Base-by-base conservation (phyloP, 2,797 vertebrate genomes). In the Myotis pilosus region DNA sequence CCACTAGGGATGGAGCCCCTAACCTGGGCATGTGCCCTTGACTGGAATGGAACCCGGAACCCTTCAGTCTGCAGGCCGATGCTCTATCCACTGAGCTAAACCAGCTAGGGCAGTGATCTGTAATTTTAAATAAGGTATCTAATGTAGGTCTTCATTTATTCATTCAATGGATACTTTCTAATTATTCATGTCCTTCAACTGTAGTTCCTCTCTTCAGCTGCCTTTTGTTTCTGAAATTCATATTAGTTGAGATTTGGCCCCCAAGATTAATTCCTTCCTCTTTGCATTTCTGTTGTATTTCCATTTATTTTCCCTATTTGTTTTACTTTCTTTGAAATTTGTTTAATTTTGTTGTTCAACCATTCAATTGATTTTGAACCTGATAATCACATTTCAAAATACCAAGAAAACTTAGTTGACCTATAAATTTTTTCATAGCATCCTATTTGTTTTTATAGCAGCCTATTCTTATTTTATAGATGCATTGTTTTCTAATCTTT, bases 361-460 rank as follows among this genome's bases (percentile, higher is more conserved):
- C 22, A 80, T 71, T 92, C 13, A 55, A 49, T 33, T 69, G 17
- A 38, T 11, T 85, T 92, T 91, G 76, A 68, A 28, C 83, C 11
- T 87, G 33, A 55, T 55, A 74, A 75, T 84, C 60, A 72, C 25
- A 83, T 87, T 69, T 90, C 90, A 75, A 94, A 85, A 71, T 71
- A 41, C 22, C 19, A 75, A 87, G 44, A 69, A 5, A 28, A 84
- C 9, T 30, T 89, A 78, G 33, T 91, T 87, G 47, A 53, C 30
- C 36, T 91, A 74, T 57, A 69, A 78, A 66, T 78, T 79, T 87
- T 94, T 80, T 72, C 47, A 66, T 5, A 71, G 36, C 12, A 78
- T 41, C 8, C 33, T 49, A n/a, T 60, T 71, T 6, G 17, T 62
- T 47, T 44, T 86, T 33, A 41, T 41, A 71, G 33, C 13, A 74